Conservation (phyloP, 2,113 vertebrate genomes). For the Dicentrarchus labrax region DNA sequence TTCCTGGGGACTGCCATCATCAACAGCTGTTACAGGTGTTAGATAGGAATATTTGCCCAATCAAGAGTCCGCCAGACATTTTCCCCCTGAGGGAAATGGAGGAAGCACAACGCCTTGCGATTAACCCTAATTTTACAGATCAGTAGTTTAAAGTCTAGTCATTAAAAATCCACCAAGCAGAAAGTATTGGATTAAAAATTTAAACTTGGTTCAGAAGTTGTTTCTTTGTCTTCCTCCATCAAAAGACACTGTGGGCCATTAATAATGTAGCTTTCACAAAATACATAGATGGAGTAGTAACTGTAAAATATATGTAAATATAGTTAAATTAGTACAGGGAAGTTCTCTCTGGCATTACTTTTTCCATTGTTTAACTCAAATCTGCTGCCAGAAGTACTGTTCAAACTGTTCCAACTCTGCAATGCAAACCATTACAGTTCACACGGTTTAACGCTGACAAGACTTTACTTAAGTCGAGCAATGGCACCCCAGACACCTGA, state of each 20-base stretch:
- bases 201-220: slow-evolving; percentile 13
- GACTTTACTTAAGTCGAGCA: slow-evolving; percentile 55
- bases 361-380: slow-evolving; percentile 38
- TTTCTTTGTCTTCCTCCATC: not conserved
- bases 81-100: not conserved
- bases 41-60: slow-evolving; percentile 11
- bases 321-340: slow-evolving; percentile 15
- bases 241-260: not conserved
- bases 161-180: slow-evolving; percentile 10
- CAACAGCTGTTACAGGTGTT: slow-evolving; percentile 11
- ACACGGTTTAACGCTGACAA: slow-evolving; percentile 61
- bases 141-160: not conserved
- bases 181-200: not conserved
- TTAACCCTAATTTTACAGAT: slow-evolving; percentile 29
- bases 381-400: slow-evolving; percentile 2
- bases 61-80: not conserved
- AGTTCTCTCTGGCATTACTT: slow-evolving; percentile 18
- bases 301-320: slow-evolving; percentile 2
- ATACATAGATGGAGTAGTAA: not conserved
- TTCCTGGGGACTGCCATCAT: slow-evolving; percentile 4
- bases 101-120: not conserved
- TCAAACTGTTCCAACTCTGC: slow-evolving; percentile 27
- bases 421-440: slow-evolving; percentile 58
- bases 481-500: slow-evolving; percentile 53
- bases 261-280: not conserved